These are phyloP conservation scores for Zelleria hepariella DNA, from an alignment of 2,888 invertebrate species.

Conservation along the genomic window DNA sequence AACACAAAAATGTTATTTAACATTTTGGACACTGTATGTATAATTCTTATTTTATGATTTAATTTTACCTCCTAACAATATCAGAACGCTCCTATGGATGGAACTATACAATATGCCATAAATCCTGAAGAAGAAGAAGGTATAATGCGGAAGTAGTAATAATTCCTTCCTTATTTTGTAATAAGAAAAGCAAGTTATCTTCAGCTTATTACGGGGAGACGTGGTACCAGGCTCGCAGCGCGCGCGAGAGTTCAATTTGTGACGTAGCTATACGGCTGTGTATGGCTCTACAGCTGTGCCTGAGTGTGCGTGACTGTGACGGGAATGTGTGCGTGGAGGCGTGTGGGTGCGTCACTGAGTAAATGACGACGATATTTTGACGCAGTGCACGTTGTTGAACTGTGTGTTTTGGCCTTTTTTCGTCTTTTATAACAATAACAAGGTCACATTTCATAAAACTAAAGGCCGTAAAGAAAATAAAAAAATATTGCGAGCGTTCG, in stretches of 20 bases:
- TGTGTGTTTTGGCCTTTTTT: too few species aligned
- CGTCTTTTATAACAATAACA: too few species aligned
- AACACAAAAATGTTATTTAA: neutral
- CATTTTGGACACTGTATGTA: neutral
- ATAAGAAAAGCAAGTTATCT: slow-evolving; percentile 65
- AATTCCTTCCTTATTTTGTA: slow-evolving; percentile 38
- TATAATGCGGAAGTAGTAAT: slow-evolving; percentile 48
- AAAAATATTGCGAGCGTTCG: neutral
- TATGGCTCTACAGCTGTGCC: neutral
- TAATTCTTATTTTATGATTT: neutral
- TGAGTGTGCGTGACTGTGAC: slow-evolving; percentile 20
- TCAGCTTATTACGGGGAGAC: slow-evolving; percentile 69
- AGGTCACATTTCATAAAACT: too few species aligned
- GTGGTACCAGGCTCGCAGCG: slow-evolving; percentile 60
- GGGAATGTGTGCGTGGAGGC: slow-evolving; percentile 25
- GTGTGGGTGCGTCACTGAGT: neutral
- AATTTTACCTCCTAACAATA: neutral
- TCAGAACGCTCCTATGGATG: slow-evolving; percentile 5
- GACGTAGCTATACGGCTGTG: slow-evolving; percentile 33
- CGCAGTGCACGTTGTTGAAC: too few species aligned
- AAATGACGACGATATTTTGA: neutral
- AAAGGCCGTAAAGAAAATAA: neutral
- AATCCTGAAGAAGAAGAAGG: slow-evolving; percentile 15
- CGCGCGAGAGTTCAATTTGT: slow-evolving; percentile 47
- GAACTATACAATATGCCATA: slow-evolving; percentile 14